Conservation (phyloP, 2,113 vertebrate species). For the Apeltes quadracus region DNA sequence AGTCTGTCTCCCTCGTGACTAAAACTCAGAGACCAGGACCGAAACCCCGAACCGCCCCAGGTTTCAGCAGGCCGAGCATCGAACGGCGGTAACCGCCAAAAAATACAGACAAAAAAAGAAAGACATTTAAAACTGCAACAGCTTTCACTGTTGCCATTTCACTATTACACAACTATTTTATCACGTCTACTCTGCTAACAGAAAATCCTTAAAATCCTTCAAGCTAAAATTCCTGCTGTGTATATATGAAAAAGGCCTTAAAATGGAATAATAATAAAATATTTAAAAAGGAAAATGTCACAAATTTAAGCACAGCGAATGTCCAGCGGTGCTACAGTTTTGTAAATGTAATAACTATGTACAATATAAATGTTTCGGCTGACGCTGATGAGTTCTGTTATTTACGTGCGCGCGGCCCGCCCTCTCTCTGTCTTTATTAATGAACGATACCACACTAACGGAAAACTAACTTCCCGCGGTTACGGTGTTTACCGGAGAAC, state of each 20-base stretch:
- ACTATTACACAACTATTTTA: neutral
- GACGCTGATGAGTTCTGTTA: neutral
- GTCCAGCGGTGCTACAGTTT: neutral
- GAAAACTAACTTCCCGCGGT: slow-evolving; percentile 5
- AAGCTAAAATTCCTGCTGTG: neutral
- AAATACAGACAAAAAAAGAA: slow-evolving; percentile 31
- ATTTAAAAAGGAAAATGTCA: neutral
- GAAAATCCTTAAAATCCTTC: neutral
- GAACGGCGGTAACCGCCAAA: slow-evolving; percentile 35
- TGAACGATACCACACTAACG: neutral
- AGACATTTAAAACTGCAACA: slow-evolving; percentile 14
- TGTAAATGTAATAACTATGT: neutral
- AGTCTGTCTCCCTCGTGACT: slow-evolving; percentile 25
- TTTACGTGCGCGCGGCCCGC: neutral
- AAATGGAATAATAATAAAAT: neutral
- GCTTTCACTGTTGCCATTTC: neutral
- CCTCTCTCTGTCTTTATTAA: neutral
- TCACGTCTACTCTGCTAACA: neutral
- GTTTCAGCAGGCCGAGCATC: slow-evolving; percentile 26
- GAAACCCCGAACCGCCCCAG: slow-evolving; percentile 34
- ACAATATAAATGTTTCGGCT: neutral
- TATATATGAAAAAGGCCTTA: neutral
- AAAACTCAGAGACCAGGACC: slow-evolving; percentile 23
- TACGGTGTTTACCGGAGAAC: slow-evolving; percentile 8
- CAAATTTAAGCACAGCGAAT: neutral